Evolutionary conservation across 2,113 vertebrate genomes (phyloP).

Genomic region (Macrotus californicus): DNA sequence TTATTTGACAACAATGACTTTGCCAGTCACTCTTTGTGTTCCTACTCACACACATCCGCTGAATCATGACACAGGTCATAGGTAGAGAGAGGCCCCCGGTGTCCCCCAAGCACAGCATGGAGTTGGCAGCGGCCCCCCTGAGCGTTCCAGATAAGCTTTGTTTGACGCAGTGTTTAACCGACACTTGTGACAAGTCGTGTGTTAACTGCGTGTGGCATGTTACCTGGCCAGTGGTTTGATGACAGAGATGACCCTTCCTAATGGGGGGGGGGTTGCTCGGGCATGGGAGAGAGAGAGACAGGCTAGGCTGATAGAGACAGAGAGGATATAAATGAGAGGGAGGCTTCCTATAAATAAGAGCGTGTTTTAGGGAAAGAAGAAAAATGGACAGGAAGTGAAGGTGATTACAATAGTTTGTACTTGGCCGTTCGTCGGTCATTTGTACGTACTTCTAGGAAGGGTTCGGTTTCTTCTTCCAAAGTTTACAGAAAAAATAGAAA

Average conservation of each 20-base stretch:
- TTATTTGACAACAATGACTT: not conserved
- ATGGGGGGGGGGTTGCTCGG: accelerated
- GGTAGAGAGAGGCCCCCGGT: too few relatives aligned
- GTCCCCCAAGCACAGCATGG: accelerated
- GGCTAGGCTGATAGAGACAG: too few relatives aligned
- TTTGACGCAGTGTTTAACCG: accelerated
- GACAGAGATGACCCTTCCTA: not conserved
- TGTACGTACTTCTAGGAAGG: not conserved
- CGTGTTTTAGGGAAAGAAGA: not conserved
- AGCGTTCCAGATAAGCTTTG: accelerated
- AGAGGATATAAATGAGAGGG: too few relatives aligned
- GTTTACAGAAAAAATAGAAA: not conserved
- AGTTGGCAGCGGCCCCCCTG: too few relatives aligned
- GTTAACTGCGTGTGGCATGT: too few relatives aligned
- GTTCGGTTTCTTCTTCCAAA: not conserved
- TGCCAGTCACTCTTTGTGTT: accelerated
- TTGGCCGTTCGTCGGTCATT: not conserved
- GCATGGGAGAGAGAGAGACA: not conserved
- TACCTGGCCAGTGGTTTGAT: not conserved
- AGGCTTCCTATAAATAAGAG: not conserved
- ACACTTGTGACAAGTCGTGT: accelerated
- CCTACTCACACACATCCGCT: accelerated
- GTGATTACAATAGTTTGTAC: not conserved
- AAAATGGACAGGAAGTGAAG: not conserved
- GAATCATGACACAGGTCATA: accelerated